These are phyloP conservation scores for Sturnira hondurensis DNA, from an alignment of 2,113 vertebrate species.

Conservation along the genomic window DNA sequence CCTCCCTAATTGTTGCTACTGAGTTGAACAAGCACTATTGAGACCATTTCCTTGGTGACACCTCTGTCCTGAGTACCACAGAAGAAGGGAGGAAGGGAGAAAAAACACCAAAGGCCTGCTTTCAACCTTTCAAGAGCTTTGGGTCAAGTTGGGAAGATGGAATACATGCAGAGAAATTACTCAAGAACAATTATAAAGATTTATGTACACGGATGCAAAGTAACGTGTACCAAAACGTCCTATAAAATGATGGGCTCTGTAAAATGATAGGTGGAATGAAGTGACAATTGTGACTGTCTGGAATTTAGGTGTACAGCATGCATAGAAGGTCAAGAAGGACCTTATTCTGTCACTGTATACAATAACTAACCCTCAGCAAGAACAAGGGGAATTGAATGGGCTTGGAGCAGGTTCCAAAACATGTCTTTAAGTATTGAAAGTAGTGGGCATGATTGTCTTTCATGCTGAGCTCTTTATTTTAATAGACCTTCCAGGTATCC, in stretches of 20 bases:
- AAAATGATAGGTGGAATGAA: background rate
- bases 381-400: background rate
- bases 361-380: background rate
- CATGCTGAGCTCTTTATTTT: constrained; percentile 40
- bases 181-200: background rate
- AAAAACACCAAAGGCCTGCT: background rate
- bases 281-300: background rate
- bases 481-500: background rate
- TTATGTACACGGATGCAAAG: background rate
- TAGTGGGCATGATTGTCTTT: background rate
- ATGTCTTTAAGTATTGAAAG: constrained; percentile 11
- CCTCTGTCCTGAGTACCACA: constrained; percentile 8
- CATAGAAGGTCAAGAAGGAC: background rate
- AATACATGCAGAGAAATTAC: background rate
- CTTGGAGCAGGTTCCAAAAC: background rate
- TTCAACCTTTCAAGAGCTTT: constrained; percentile 1
- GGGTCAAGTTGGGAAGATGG: background rate
- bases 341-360: background rate
- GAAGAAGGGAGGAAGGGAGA: background rate
- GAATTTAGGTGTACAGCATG: background rate
- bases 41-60: background rate
- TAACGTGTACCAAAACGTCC: constrained; percentile 11
- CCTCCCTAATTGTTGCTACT: constrained; percentile 39
- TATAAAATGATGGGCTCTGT: constrained; percentile 7
- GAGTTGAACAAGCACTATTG: constrained; percentile 60